Percentiles rank a stretch among this genome's conserved stretches.
phyloP scores from a whole-genome alignment of 2,888 invertebrate genomes.

The Plagodis pulveraria region DNA sequence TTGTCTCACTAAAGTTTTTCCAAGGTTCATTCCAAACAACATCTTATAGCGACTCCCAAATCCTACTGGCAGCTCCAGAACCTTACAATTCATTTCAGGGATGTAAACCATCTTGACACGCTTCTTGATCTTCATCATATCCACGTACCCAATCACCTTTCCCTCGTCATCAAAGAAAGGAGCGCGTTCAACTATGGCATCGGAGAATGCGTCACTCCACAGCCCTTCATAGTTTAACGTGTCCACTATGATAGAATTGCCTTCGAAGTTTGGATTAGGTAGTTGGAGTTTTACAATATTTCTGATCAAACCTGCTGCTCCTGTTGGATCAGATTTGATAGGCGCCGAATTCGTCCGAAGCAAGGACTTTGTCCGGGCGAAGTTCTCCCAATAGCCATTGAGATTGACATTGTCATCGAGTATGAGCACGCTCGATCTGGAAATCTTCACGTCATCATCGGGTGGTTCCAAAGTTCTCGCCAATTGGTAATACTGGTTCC shows the following conservation, averaged over 20 bases:
- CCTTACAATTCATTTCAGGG: conserved; percentile 42
- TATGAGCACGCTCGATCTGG: conserved; percentile 31
- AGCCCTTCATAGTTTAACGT: conserved; percentile 25
- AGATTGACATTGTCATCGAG: conserved; percentile 30
- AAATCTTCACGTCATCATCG: conserved; percentile 31
- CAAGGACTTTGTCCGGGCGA: conserved; percentile 24
- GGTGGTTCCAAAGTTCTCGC: conserved; percentile 30
- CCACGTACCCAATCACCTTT: conserved; percentile 41
- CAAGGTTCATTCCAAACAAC: conserved; percentile 40
- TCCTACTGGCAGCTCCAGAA: conserved; percentile 50
- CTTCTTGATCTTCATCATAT: conserved; percentile 44
- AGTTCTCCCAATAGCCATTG: conserved; percentile 34
- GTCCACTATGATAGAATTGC: conserved; percentile 38
- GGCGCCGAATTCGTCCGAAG: conserved; percentile 28
- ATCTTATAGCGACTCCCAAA: conserved; percentile 44
- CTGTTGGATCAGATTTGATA: conserved; percentile 27
- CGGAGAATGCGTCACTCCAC: conserved; percentile 46
- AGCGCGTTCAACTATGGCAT: conserved; percentile 30
- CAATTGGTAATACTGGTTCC: conserved; percentile 36
- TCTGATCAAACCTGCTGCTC: conserved; percentile 27
- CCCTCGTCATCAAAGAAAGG: conserved; percentile 47
- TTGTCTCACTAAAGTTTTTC: conserved; percentile 18
- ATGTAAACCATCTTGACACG: conserved; percentile 43
- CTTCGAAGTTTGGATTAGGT: conserved; percentile 27
- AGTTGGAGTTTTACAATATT: conserved; percentile 10